Percentiles rank a stretch among this genome's conserved stretches.
Conservation (phyloP, 2,888 invertebrate species). For the Perdita meconis region DNA sequence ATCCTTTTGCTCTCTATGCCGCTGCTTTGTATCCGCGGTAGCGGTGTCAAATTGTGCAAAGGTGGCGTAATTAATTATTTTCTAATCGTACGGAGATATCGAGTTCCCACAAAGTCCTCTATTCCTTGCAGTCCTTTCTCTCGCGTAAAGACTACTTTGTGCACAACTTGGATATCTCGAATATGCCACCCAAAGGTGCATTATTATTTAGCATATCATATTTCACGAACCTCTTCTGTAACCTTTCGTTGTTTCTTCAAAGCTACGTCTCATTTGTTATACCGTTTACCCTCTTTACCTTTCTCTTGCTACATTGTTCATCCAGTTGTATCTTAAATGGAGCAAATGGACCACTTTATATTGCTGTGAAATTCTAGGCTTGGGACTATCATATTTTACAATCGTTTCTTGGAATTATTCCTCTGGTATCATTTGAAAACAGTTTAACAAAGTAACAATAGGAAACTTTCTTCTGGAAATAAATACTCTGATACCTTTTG, state of each 20-base stretch:
- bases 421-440: no score
- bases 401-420: no score
- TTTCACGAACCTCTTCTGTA: conserved; percentile 36
- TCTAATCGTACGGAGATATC: conserved; percentile 1
- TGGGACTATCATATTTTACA: no score
- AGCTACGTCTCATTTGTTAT: conserved; percentile 11
- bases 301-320: conserved; percentile 22
- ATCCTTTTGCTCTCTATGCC: conserved; percentile 8
- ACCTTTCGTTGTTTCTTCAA: conserved; percentile 45
- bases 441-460: no score
- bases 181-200: conserved; percentile 27
- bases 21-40: neutral
- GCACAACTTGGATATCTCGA: conserved; percentile 17
- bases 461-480: no score
- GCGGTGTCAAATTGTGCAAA: neutral
- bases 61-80: conserved; percentile 13
- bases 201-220: conserved; percentile 50
- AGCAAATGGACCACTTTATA: conserved; percentile 10
- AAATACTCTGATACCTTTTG: no score
- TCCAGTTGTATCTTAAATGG: neutral
- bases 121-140: conserved; percentile 16
- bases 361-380: neutral
- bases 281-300: conserved; percentile 31
- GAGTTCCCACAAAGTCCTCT: neutral
- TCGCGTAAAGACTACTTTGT: neutral